Evolutionary conservation across 2,888 invertebrate genomes (phyloP), one percentile per base, ranked within the genome.

Genomic region (Philonicus albiceps): DNA sequence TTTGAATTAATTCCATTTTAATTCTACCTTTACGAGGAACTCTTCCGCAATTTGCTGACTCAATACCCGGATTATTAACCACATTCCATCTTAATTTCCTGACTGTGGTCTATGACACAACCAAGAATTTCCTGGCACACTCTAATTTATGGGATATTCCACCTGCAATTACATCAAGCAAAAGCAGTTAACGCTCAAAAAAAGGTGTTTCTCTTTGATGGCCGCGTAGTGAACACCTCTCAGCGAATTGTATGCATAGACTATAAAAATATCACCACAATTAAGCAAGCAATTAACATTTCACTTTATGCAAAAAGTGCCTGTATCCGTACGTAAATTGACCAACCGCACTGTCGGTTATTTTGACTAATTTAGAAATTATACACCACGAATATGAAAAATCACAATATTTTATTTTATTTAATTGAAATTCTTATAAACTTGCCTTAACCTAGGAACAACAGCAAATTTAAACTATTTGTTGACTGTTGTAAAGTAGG

Each of bases 401-500:
- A 64, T 64, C 64, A 64, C 64, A 64, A 53, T 64, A 11, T 11
- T 64, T 64, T 64, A 64, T 64, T 64, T 55, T 64, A 5, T 53
- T 22, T 22, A 11, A 27, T 64, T 64, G 19, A 11, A 27, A 22
- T 22, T 64, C 64, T 64, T 64, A 27, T 11, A 64, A n/a, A 64
- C 11, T 64, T 64, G 0, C 0, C 64, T 64, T 64, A 64, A 64
- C 27, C 64, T 64, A 64, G 6, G 22, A 55, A 55, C 55, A 55
- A 22, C 4, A 64, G 6, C n/a, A 49, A 49, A 49, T 49, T 13
- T 13, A 43, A 43, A 16, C 13, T 64, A 90, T 91, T 92, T 92
- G 86, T 91, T 90, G 86, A 91, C 90, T 30, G 90, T 86, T 75
- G 90, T 89, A 92, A 98, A 98, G 93, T 97, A 98, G 89, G 96